Evolutionary conservation across 1,140 invertebrate species (phyloP), one percentile per base, ranked within the genome.

Genomic region (Epicauta chinensis): DNA sequence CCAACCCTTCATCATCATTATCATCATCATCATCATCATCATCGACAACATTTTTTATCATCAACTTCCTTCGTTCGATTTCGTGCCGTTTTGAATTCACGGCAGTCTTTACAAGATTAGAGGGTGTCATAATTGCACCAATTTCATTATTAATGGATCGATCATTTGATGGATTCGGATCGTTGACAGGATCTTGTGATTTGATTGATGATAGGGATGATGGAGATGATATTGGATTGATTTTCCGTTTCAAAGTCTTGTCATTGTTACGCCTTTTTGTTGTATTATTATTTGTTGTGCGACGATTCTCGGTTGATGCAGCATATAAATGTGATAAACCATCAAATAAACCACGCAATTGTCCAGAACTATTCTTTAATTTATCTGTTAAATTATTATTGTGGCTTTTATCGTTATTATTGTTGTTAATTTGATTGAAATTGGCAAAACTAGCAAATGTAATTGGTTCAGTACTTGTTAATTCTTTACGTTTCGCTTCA

Each of bases 321-420:
- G 78, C 82, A 65, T 88, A 93, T 58, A 91, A 82, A 67, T 91
- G 88, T 51, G 88, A 91, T 6, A 93, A 73, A 2, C 89, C 88
- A 69, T 93, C 89, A 71, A 86, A 91, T 1, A 93, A 71, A 14
- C 87, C 83, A 44, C 83, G 84, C 9, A 91, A 66, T 56, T 86
- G 84, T 4, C 81, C 78, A 58, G 75, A 73, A 16, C 80, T 79
- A 56, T 77, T 68, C 65, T 16, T 63, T 36, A 32, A 34, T 32
- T 59, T 55, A 7, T 56, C 45, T 10, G 34, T 16, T 23, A 7
- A 5, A 23, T 23, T 23, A 3, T 23, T 23, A 5, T 23, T 23
- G 7, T n/a, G n/a, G 44, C 44, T 46, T 15, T 32, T 46, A 23
- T 35, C 58, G 11, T 73, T 64, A 31, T 73, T 75, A 65, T 60